Evolutionary conservation across 2,888 invertebrate species (phyloP), one percentile per base, ranked within the genome.

Genomic region (Erannis defoliaria): DNA sequence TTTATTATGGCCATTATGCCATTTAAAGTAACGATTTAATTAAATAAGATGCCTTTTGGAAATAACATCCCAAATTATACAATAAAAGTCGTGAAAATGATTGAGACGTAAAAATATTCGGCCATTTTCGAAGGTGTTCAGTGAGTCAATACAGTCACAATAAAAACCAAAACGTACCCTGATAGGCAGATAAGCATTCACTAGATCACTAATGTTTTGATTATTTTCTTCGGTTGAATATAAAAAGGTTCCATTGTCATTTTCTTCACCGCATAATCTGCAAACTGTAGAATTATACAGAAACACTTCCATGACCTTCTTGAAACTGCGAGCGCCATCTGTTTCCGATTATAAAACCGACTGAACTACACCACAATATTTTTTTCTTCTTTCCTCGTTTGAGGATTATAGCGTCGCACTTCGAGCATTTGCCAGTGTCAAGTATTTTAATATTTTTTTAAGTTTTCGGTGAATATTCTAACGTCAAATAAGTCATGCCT

Each of bases 231-330:
- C 93, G 67, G 77, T 73, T 21, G 89, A 84, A 89, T 95, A 96
- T 82, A 96, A 89, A 78, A 94, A 89, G 70, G 95, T 94, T 64
- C 95, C 95, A 81, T 95, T 95, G 73, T 94, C 92, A 89, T 96
- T 96, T 90, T 95, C 94, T 89, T 95, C 95, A 18, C 95, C 96
- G 92, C 97, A 97, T 85, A 97, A 94, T 88, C 96, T 94, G 89
- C 97, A 97, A 89, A 95, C 93, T 68, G 93, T 94, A 71, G 96
- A 96, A 90, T 96, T 94, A 82, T 94, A 95, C 74, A 96, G 94
- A 82, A 81, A 86, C 72, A 91, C 91, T 89, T 91, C 91, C 92
- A 92, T 90, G 72, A 75, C 82, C 79, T 70, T 77, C 70, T 70
- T 61, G 53, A 60, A 64, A 74, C 70, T 67, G 62, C 63, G 67